Evolutionary conservation across 1,140 invertebrate species (phyloP).

Genomic region (Ganaspis sp.): DNA sequence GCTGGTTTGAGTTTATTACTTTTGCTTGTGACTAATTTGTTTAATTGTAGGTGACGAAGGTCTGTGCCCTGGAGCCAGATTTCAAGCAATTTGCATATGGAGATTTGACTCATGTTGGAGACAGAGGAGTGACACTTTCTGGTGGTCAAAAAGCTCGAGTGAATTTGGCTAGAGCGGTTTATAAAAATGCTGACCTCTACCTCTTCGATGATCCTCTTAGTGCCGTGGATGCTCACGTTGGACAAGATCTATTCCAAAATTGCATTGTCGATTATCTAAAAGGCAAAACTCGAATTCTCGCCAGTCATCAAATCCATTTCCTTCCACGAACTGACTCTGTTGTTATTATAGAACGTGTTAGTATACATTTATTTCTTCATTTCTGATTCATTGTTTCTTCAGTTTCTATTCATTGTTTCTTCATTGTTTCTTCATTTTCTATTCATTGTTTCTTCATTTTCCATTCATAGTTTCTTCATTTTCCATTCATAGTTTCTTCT

Average conservation of each 20-base stretch:
- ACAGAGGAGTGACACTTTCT: constrained; percentile 88
- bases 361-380: constrained; percentile 29
- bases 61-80: constrained; percentile 84
- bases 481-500: too few species aligned
- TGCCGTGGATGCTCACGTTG: constrained; percentile 84
- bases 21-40: too few species aligned
- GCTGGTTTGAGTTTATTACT: too few species aligned
- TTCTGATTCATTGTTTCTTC: too few species aligned
- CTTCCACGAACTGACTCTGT: constrained; percentile 85
- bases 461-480: too few species aligned
- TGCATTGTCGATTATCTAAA: constrained; percentile 78
- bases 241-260: constrained; percentile 81
- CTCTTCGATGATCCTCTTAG: constrained; percentile 88
- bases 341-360: constrained; percentile 85
- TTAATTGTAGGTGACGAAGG: constrained; percentile 77
- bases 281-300: constrained; percentile 84
- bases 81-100: constrained; percentile 88
- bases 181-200: constrained; percentile 84
- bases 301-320: constrained; percentile 91
- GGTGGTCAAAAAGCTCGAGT: constrained; percentile 92
- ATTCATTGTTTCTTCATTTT: too few species aligned
- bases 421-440: too few species aligned
- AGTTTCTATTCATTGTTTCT: too few species aligned
- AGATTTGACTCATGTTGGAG: constrained; percentile 87
- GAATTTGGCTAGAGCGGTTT: constrained; percentile 87